Percentiles rank a stretch among this genome's conserved stretches.
phyloP scores from a whole-genome alignment of 2,888 invertebrate species.

The Willowsia nigromaculata region DNA sequence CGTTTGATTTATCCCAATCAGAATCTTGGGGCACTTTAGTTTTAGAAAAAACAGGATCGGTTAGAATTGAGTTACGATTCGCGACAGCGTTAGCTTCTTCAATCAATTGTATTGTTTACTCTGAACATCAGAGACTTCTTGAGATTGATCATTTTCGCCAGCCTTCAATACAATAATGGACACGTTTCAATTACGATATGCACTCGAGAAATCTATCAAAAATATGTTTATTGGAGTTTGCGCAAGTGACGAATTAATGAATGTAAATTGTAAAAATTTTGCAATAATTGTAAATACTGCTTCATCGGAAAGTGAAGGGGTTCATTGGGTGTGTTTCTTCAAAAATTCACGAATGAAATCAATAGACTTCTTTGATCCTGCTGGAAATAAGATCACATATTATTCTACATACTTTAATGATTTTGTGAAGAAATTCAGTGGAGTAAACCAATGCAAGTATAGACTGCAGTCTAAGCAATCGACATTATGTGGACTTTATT shows the following conservation, averaged over 20 bases:
- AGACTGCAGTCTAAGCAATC: neutral
- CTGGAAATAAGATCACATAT: neutral
- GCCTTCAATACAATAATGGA: conserved; percentile 71
- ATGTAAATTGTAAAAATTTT: neutral
- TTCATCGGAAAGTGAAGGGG: neutral
- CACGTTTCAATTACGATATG: neutral
- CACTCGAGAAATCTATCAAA: neutral
- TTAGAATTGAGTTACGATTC: conserved; percentile 19
- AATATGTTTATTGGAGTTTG: neutral
- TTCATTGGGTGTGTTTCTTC: conserved; percentile 35
- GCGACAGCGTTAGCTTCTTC: neutral
- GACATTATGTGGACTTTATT: conserved; percentile 21
- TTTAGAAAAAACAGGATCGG: conserved; percentile 37
- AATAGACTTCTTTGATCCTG: conserved; percentile 40
- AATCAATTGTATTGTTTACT: conserved; percentile 31
- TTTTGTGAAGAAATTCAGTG: neutral
- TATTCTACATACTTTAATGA: neutral
- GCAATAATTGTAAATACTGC: neutral
- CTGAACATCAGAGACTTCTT: conserved; percentile 7
- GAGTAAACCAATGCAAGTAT: neutral
- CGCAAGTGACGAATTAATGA: conserved; percentile 21
- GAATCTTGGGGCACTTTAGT: neutral
- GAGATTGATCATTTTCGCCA: conserved; percentile 67
- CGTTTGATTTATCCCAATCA: conserved; percentile 39
- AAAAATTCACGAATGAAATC: neutral